Evolutionary conservation across 2,888 invertebrate species (phyloP).

Genomic region (Galerucella nymphaeae): DNA sequence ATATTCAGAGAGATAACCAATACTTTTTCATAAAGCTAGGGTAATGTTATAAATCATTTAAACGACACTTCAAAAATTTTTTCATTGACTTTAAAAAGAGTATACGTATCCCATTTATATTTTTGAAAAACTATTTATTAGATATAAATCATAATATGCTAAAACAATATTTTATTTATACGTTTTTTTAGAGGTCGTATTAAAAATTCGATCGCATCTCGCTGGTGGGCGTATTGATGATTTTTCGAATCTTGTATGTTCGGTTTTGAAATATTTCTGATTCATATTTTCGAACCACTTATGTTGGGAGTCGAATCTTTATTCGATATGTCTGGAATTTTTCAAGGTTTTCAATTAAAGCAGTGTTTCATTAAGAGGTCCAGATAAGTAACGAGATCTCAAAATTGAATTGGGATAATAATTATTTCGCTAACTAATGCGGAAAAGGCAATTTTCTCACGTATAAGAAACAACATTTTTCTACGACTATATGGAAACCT

Average conservation of each 20-base stretch:
- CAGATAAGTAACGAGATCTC: no score
- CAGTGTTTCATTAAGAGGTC: not conserved
- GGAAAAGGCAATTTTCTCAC: no score
- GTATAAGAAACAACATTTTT: no score
- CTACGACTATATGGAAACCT: no score
- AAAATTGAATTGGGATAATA: no score
- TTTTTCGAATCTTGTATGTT: conserved; percentile 9
- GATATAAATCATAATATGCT: conserved; percentile 1
- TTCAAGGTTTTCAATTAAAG: not conserved
- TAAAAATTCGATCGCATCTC: conserved; percentile 20
- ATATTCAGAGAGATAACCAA: no score
- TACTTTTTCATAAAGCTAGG: no score
- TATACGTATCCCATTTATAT: no score
- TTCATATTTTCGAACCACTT: conserved; percentile 15
- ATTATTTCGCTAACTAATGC: no score
- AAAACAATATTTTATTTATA: conserved; percentile 21
- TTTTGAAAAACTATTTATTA: not conserved
- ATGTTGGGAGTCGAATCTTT: not conserved
- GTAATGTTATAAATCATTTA: no score
- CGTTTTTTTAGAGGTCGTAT: conserved; percentile 27
- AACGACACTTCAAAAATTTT: no score
- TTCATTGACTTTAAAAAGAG: no score
- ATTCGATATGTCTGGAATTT: conserved; percentile 2
- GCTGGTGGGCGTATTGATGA: conserved; percentile 26
- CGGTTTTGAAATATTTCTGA: conserved; percentile 5